A percentile compares a stretch with the other conserved stretches of the same genome.
phyloP scores from a whole-genome alignment of 2,113 vertebrate genomes.

The Pogonocichla stellata region DNA sequence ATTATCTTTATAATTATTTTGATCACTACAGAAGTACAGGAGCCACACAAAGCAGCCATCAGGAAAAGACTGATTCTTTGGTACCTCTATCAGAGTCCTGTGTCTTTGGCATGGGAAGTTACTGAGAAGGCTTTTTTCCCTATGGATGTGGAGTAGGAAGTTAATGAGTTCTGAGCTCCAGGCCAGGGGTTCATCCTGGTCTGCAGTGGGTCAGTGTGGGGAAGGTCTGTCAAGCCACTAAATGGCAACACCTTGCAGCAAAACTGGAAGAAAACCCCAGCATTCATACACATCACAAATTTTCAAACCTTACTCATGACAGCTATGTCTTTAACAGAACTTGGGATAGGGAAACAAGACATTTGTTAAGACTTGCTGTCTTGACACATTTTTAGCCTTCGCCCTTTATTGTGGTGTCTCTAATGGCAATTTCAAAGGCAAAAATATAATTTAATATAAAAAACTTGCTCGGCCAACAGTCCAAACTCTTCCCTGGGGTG shows the following conservation, averaged over 20 bases:
- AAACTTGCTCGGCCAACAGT: background rate
- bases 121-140: background rate
- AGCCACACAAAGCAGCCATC: background rate
- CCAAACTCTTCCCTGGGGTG: background rate
- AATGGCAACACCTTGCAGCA: background rate
- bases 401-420: background rate
- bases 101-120: background rate
- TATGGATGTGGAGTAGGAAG: background rate
- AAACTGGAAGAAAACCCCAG: background rate
- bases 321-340: background rate
- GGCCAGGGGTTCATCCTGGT: background rate
- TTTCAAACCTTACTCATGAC: background rate
- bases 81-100: background rate
- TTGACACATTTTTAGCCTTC: background rate
- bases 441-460: background rate
- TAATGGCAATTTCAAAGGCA: background rate
- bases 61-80: background rate
- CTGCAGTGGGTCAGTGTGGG: background rate
- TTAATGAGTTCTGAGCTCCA: background rate
- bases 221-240: background rate
- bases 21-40: background rate
- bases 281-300: background rate
- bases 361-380: background rate
- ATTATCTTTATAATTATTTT: background rate
- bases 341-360: background rate